Conservation (phyloP, 2,888 invertebrate genomes). For the Troglohyphantes excavatus region DNA sequence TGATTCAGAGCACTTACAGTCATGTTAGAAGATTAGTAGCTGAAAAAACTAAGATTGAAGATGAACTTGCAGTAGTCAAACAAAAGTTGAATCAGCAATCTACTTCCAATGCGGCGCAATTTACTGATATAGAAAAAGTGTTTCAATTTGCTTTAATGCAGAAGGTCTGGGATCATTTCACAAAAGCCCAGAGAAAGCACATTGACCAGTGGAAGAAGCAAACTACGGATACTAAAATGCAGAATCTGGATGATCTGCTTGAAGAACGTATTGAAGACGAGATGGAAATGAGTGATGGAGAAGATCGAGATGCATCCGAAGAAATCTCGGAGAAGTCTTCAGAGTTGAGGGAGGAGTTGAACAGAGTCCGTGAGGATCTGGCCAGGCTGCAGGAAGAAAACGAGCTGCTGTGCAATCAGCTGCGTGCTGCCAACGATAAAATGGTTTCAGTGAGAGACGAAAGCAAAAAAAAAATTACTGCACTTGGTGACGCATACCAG, state of each 20-base stretch:
- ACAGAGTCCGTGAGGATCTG: constrained; percentile 9
- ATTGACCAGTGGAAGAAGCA: constrained; percentile 99
- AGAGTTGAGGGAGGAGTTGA: neutral
- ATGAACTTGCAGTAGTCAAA: constrained; percentile 92
- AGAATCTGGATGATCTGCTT: constrained; percentile 87
- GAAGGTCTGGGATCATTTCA: constrained; percentile 99
- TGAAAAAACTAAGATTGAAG: constrained; percentile 90
- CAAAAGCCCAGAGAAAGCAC: constrained; percentile 99
- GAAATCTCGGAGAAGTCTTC: constrained; percentile 27
- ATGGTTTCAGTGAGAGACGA: constrained; percentile 93
- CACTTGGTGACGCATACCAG: constrained; percentile 89
- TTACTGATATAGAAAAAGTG: constrained; percentile 99
- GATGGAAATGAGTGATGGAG: constrained; percentile 93
- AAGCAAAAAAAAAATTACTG: constrained; percentile 93
- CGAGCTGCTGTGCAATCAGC: constrained; percentile 92
- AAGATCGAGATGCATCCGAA: constrained; percentile 81
- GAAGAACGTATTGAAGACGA: constrained; percentile 89
- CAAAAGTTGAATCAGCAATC: constrained; percentile 92
- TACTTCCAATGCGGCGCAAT: constrained; percentile 93
- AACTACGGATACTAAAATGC: constrained; percentile 90
- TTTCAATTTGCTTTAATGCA: constrained; percentile 97
- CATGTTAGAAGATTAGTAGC: constrained; percentile 92
- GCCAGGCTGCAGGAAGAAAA: constrained; percentile 86
- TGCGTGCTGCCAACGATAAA: constrained; percentile 97
- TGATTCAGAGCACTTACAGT: constrained; percentile 95